A percentile compares a stretch with the other conserved stretches of the same genome.
Evolutionary conservation across 2,888 invertebrate genomes (phyloP).

Genomic region (Iphiclides podalirius): DNA sequence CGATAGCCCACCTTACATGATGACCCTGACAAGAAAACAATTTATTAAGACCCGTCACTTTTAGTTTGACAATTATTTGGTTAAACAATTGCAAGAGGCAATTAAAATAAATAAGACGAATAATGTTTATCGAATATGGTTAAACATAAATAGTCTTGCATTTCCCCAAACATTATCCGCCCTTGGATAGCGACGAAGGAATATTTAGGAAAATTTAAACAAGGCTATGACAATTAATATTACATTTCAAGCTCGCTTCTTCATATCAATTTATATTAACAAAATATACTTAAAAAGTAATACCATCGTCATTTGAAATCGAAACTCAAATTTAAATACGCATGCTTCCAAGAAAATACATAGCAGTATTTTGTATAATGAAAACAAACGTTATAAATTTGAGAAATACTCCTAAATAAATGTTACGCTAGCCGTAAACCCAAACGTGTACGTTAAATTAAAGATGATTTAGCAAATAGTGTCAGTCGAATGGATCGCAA

Average conservation of each 20-base stretch:
- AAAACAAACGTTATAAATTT: conserved; percentile 16
- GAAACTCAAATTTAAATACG: conserved; percentile 7
- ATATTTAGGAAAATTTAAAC: no score
- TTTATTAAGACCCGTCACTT: no score
- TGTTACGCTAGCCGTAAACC: conserved; percentile 66
- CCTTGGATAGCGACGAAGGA: no score
- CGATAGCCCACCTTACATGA: no score
- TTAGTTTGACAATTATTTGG: no score
- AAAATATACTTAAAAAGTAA: conserved; percentile 5
- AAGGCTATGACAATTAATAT: conserved; percentile 1
- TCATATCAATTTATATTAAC: neutral
- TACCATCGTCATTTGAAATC: neutral
- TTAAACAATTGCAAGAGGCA: no score
- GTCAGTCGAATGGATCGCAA: conserved; percentile 41
- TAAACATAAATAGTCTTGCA: no score
- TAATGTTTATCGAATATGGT: no score
- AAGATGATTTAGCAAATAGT: conserved; percentile 35
- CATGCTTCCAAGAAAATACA: conserved; percentile 2
- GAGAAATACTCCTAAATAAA: conserved; percentile 3
- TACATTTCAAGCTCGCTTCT: conserved; percentile 3
- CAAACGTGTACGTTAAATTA: conserved; percentile 45
- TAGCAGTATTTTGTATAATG: no score
- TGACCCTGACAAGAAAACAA: no score
- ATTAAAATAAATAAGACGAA: no score
- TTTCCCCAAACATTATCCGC: no score